Conservation (phyloP, 2,113 vertebrate genomes). For the Fulica atra region DNA sequence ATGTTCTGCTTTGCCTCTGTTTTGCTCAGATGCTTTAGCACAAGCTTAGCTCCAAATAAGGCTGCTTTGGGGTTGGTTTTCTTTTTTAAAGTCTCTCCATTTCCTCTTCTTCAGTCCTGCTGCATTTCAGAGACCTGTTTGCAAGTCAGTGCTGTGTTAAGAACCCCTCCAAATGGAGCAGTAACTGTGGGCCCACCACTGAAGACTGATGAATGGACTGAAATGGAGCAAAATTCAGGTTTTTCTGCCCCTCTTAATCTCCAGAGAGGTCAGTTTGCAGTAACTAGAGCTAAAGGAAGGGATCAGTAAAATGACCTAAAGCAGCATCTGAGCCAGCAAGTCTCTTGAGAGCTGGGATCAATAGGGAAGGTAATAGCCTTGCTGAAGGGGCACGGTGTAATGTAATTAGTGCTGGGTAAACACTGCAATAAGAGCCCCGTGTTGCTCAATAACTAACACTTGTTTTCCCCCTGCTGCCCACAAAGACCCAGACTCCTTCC, state of each 20-base stretch:
- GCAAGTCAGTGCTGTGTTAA: not conserved
- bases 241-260: not conserved
- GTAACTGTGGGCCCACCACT: not conserved
- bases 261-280: not conserved
- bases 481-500: slow-evolving; percentile 93
- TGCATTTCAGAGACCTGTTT: not conserved
- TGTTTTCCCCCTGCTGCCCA: slow-evolving; percentile 1
- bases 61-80: not conserved
- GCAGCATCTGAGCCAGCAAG: slow-evolving; percentile 14
- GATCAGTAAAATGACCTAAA: not conserved
- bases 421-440: not conserved
- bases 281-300: not conserved
- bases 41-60: not conserved
- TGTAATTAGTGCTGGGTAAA: not conserved
- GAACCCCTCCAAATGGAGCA: not conserved
- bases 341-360: not conserved
- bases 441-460: slow-evolving; percentile 15
- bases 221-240: not conserved
- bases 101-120: not conserved
- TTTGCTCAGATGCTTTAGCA: not conserved
- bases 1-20: not conserved
- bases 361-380: not conserved
- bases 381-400: not conserved
- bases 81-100: not conserved
- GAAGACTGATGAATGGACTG: not conserved